Evolutionary conservation across 1,140 invertebrate species (phyloP), one percentile per base, ranked within the genome.

Genomic region (Drosophila novamexicana): DNA sequence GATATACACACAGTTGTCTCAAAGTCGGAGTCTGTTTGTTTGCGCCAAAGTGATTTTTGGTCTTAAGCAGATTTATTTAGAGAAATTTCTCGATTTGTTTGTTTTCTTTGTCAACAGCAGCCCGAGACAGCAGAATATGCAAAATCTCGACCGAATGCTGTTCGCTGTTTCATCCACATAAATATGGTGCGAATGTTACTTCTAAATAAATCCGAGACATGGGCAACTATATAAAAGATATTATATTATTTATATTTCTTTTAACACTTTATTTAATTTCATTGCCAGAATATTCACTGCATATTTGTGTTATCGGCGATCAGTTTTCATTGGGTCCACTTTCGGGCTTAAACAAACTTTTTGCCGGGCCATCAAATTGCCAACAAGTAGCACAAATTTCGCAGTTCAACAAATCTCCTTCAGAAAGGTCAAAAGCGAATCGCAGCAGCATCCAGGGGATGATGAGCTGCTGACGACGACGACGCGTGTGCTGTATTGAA

Each of bases 361-460:
- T 29, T 58, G 56, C 14, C 34, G 2, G 14, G 5, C n/a, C 42
- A 61, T 14, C 52, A 42, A 34, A 8, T 50, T 49, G 62, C 62
- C 37, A 49, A 53, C 36, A 70, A 79, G 58, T 64, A 45, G 50
- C 42, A 39, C 45, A 39, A 56, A 75, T 67, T 57, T 61, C 64
- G 57, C 57, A 75, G 39, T 47, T 77, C 45, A 54, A 64, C 22
- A 39, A 86, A 88, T 89, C 84, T 89, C 84, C 84, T 89, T 89
- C 80, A 89, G 74, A 89, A 89, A 89, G 84, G 84, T 89, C 84
- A 89, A 83, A 89, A 61, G 77, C 77, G 69, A 62, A 53, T 62
- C 79, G 18, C 37, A 49, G 42, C 64, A 89, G 84, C 84, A 81
- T 79, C 75, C 40, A 12, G 12, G 16, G 12, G 7, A 8, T 36